These are phyloP conservation scores for Heliothis subflexa DNA, from an alignment of 1,140 invertebrate genomes.

Conservation along the genomic window DNA sequence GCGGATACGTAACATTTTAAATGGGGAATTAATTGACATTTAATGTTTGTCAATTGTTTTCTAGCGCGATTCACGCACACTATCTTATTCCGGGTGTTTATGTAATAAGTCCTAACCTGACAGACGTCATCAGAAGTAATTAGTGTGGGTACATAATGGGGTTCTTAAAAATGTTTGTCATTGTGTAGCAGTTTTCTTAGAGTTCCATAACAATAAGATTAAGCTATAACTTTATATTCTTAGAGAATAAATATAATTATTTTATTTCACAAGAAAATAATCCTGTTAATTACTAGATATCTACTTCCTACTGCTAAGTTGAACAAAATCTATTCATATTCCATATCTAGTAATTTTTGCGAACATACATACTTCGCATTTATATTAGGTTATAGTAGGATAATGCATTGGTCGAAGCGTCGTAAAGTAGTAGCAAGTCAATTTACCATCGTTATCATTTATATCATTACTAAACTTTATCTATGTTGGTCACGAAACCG, in stretches of 20 bases:
- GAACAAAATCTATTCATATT: neutral
- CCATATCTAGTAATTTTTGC: no score
- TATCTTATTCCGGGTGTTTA: constrained; percentile 4
- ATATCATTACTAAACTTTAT: neutral
- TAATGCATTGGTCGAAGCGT: no score
- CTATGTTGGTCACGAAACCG: constrained; percentile 7
- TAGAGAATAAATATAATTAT: no score
- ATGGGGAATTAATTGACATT: neutral
- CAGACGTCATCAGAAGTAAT: neutral
- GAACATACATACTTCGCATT: no score
- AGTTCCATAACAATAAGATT: no score
- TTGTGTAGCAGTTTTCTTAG: neutral
- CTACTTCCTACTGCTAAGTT: neutral
- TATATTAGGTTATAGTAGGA: no score
- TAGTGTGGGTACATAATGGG: neutral
- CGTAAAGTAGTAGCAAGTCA: no score
- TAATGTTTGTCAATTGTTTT: constrained; percentile 11
- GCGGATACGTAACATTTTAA: constrained; percentile 2
- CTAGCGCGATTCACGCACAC: neutral
- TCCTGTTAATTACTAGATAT: no score
- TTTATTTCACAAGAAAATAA: no score
- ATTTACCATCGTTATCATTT: constrained; percentile 27
- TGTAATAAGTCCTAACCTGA: neutral
- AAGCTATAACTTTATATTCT: no score
- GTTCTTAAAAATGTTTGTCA: neutral